Base-by-base conservation (phyloP, 1,140 invertebrate species). In the Aphidius gifuensis region DNA sequence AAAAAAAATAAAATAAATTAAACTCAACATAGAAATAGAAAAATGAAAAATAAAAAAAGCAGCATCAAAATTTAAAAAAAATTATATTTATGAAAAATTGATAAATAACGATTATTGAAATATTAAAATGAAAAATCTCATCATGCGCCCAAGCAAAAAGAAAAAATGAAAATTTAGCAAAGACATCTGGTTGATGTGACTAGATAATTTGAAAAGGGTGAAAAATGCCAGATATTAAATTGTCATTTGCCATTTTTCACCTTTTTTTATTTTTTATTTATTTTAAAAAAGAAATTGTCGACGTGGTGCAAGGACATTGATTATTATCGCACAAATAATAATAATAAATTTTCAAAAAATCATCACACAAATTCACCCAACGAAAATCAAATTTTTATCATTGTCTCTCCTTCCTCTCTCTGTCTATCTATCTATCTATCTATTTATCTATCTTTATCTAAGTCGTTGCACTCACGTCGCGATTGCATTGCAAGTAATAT, bases 11-110 rank as follows among this genome's bases (percentile, higher is more conserved):
- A 70, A 69, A 60, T 38, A 55, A 40, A 71, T 53, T 69, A 69
- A 72, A 77, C 77, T 75, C 75, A 76, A 79, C 74, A 74, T 80
- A 80, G 78, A 39, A 74, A 71, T 80, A 81, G 73, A 4, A 9
- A 65, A 64, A 74, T 71, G 67, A 75, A 70, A 66, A 69, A 64
- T 66, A 64, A 66, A n/a, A 56, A 6, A 21, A 58, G 5, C 42
- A 58, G 40, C 54, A 56, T 45, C 45, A 32, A 45, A 16, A 16
- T 32, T 45, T 8, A 38, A 39, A n/a, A 38, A 48, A 50, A 61
- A 58, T 38, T 60, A 50, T 63, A 55, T 54, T 51, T 6, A 46
- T 44, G 40, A 46, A 32, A 58, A 50, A 49, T 45, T 39, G 11
- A 60, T 44, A 23, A 44, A 44, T 53, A 50, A 60, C 6, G 11